Evolutionary conservation across 2,113 vertebrate genomes (phyloP).

Genomic region (Sceloporus tristichus): DNA sequence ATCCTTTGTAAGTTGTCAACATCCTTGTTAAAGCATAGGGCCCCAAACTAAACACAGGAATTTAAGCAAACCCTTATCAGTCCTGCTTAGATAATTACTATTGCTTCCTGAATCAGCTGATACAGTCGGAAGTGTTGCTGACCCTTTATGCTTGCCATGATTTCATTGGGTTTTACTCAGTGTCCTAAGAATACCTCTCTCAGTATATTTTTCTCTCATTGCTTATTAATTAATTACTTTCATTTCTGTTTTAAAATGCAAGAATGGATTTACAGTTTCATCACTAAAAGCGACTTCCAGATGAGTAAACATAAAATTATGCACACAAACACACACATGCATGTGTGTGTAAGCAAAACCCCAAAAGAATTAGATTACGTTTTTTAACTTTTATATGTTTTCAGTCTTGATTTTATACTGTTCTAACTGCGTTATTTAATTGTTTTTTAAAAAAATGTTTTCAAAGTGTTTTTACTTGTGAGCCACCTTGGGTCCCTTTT

Average conservation of each 20-base stretch:
- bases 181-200: background rate
- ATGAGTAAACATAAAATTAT: too few relatives aligned
- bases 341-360: too few relatives aligned
- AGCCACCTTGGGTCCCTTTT: too few relatives aligned
- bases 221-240: background rate
- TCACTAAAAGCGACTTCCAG: too few relatives aligned
- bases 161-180: background rate
- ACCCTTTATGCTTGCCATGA: constrained; percentile 2
- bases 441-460: too few relatives aligned
- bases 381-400: too few relatives aligned
- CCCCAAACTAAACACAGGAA: background rate
- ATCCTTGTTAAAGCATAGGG: background rate
- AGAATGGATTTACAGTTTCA: background rate
- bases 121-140: background rate
- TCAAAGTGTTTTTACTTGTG: too few relatives aligned
- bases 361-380: too few relatives aligned
- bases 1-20: background rate
- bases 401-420: too few relatives aligned
- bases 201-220: background rate
- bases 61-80: constrained; percentile 12
- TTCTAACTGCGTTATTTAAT: too few relatives aligned
- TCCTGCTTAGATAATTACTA: background rate
- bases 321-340: too few relatives aligned
- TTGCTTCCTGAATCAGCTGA: constrained; percentile 23
- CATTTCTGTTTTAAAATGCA: background rate